Evolutionary conservation across 2,113 vertebrate genomes (phyloP).

Genomic region (Holacanthus passer): DNA sequence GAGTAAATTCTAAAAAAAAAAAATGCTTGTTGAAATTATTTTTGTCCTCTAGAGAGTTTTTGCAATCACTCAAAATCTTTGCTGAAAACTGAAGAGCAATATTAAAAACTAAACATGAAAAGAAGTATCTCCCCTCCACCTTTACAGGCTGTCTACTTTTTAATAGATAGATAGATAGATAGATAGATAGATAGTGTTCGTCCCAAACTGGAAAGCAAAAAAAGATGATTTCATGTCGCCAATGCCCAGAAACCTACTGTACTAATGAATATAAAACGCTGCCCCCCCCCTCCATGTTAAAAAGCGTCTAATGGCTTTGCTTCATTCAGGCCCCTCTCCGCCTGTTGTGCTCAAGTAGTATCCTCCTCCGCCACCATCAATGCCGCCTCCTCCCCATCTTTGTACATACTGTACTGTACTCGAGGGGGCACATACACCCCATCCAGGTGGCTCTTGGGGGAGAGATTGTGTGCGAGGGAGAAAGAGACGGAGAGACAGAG

Average conservation of each 20-base stretch:
- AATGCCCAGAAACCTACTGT: slow-evolving; percentile 32
- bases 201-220: too few relatives aligned
- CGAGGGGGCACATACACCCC: slow-evolving; percentile 59
- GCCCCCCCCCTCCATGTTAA: slow-evolving; percentile 39
- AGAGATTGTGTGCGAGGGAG: slow-evolving; percentile 49
- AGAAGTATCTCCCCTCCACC: not conserved
- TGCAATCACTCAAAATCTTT: not conserved
- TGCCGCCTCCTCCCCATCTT: slow-evolving; percentile 51
- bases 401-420: slow-evolving; percentile 72
- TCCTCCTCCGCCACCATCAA: slow-evolving; percentile 59
- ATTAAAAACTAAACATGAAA: not conserved
- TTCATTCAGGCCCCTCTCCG: slow-evolving; percentile 57
- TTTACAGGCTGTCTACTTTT: slow-evolving; percentile 54
- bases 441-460: slow-evolving; percentile 78
- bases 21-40: not conserved
- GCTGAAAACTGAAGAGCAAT: not conserved
- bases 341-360: slow-evolving; percentile 68
- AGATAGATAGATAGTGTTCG: too few relatives aligned
- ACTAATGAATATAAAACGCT: slow-evolving; percentile 49
- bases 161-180: too few relatives aligned
- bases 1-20: too few relatives aligned
- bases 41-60: slow-evolving; percentile 3
- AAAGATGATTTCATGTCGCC: slow-evolving; percentile 26
- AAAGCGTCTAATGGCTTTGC: slow-evolving; percentile 57
- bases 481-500: slow-evolving; percentile 44